These are phyloP conservation scores for Bombus confusus DNA, from an alignment of 1,140 invertebrate species.

Conservation along the genomic window DNA sequence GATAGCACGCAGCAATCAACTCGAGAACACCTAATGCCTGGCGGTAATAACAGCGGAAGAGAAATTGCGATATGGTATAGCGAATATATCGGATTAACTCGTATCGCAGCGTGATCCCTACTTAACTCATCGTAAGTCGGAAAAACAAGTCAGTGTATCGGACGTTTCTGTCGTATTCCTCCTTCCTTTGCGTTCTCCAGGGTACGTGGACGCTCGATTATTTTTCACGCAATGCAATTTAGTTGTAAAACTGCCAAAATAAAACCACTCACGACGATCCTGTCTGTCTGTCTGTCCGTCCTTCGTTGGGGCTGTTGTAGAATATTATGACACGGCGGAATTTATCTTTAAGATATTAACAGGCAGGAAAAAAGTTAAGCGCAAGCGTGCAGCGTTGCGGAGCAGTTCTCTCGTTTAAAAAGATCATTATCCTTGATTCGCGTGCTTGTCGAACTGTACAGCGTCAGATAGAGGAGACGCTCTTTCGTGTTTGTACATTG, in stretches of 20 bases:
- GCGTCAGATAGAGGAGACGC: rapidly evolving
- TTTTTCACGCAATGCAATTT: background rate
- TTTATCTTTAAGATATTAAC: background rate
- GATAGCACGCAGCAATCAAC: background rate
- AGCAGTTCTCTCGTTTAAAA: too few species aligned
- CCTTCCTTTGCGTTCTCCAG: background rate
- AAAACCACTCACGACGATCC: background rate
- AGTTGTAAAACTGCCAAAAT: background rate
- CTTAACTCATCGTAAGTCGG: background rate
- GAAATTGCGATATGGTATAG: background rate
- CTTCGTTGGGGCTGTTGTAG: background rate
- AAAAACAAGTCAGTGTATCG: background rate
- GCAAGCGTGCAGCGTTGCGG: too few species aligned
- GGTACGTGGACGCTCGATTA: background rate
- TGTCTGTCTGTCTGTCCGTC: background rate
- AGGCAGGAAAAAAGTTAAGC: too few species aligned
- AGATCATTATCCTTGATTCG: too few species aligned
- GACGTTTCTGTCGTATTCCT: background rate
- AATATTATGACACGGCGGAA: background rate
- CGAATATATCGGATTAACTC: background rate
- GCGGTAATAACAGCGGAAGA: background rate
- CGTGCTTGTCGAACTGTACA: rapidly evolving
- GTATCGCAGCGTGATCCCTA: background rate
- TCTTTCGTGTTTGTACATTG: too few species aligned
- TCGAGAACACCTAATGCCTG: background rate